Conservation (phyloP, 2,113 vertebrate species). For the Alligator sinensis region DNA sequence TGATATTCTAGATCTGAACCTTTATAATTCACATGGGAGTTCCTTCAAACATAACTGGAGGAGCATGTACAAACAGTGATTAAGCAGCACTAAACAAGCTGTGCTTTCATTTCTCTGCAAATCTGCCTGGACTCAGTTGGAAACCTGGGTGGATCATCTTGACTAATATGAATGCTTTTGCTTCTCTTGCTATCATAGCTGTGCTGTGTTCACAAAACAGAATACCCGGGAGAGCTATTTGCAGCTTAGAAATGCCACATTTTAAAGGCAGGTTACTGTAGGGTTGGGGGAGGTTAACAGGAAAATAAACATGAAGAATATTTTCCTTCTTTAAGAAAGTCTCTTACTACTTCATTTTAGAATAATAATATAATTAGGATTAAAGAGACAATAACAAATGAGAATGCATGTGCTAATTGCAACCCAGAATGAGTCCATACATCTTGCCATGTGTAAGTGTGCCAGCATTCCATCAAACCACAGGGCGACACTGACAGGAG, state of each 20-base stretch:
- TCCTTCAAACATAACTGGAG: background rate
- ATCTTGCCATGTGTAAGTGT: conserved; percentile 42
- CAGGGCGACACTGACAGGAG: background rate
- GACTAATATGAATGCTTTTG: background rate
- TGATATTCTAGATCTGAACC: background rate
- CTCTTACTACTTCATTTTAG: conserved; percentile 1
- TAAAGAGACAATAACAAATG: conserved; percentile 45
- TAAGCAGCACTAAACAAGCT: background rate
- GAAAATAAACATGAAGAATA: conserved; percentile 4
- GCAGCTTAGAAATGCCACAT: background rate
- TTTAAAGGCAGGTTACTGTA: background rate
- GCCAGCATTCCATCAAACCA: conserved; percentile 16
- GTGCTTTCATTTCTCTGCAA: background rate
- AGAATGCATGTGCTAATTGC: conserved; percentile 39
- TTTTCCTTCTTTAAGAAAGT: conserved; percentile 7
- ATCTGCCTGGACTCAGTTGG: background rate
- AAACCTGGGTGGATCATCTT: background rate
- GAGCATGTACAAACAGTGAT: background rate
- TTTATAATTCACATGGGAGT: background rate
- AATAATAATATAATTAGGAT: conserved; percentile 3
- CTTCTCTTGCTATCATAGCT: background rate
- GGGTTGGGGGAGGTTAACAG: background rate
- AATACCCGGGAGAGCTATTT: background rate
- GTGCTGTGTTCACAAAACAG: background rate
- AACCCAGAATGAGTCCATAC: conserved; percentile 17